Evolutionary conservation across 2,797 vertebrate species (phyloP).

Genomic region (Oreortyx pictus): DNA sequence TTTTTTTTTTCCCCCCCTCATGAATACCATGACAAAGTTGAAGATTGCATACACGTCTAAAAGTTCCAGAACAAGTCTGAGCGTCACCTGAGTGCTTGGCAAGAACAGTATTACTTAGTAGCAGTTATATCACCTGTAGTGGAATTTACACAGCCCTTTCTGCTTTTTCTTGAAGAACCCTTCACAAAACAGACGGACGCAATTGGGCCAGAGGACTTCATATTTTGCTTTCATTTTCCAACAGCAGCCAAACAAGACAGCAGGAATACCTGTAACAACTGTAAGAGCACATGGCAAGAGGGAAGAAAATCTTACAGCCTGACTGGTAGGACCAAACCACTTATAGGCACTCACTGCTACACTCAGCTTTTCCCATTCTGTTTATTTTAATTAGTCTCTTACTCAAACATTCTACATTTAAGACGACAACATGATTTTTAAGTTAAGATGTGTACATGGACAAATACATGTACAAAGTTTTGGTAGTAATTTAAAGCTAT

Average conservation of each 20-base stretch:
- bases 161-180: not conserved
- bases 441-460: not conserved
- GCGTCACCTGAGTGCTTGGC: conserved; percentile 49
- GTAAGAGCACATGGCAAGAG: not conserved
- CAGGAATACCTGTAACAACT: not conserved
- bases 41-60: not conserved
- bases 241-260: not conserved
- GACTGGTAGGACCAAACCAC: not conserved
- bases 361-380: not conserved
- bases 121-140: not conserved
- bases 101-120: conserved; percentile 30
- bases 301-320: not conserved
- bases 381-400: conserved; percentile 7
- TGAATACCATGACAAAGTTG: not conserved
- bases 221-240: not conserved
- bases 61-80: conserved; percentile 22
- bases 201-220: not conserved
- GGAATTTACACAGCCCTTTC: not conserved
- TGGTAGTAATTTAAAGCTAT: conserved; percentile 70
- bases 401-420: not conserved
- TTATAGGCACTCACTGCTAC: not conserved
- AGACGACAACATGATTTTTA: not conserved
- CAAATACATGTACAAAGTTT: conserved; percentile 31
- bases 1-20: not conserved
- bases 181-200: not conserved